Conservation (phyloP, 2,113 vertebrate species). For the Felis chaus region DNA sequence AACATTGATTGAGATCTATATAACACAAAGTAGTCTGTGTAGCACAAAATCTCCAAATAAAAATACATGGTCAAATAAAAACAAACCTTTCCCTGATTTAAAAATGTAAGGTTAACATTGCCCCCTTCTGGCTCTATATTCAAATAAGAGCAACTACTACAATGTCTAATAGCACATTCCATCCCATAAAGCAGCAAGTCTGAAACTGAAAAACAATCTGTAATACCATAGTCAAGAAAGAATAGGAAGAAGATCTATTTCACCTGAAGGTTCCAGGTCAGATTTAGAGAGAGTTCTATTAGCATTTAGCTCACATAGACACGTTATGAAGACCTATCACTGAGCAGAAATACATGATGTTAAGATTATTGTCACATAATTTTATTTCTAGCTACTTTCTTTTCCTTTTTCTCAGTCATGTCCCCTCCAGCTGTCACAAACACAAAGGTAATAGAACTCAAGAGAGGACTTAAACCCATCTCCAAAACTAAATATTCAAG, state of each 20-base stretch:
- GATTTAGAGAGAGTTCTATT: neutral
- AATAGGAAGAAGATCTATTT: neutral
- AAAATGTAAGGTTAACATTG: constrained; percentile 60
- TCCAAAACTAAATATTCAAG: neutral
- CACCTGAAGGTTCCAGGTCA: too few relatives aligned
- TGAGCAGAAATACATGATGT: neutral
- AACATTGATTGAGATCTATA: neutral
- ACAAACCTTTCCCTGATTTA: neutral
- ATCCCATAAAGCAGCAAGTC: neutral
- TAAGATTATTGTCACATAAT: neutral
- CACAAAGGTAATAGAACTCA: neutral
- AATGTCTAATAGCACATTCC: neutral
- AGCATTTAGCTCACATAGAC: neutral
- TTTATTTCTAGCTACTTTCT: neutral
- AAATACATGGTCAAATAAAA: neutral
- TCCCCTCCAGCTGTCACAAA: neutral
- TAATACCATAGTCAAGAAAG: neutral
- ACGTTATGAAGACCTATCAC: neutral
- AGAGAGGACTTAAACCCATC: neutral
- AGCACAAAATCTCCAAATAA: neutral
- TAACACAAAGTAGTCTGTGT: neutral
- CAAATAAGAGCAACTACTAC: neutral
- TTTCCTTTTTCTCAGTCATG: neutral
- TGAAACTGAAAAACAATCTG: neutral
- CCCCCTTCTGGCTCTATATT: constrained; percentile 65